Conservation (phyloP, 2,113 vertebrate genomes). For the Gymnorhina tibicen region DNA sequence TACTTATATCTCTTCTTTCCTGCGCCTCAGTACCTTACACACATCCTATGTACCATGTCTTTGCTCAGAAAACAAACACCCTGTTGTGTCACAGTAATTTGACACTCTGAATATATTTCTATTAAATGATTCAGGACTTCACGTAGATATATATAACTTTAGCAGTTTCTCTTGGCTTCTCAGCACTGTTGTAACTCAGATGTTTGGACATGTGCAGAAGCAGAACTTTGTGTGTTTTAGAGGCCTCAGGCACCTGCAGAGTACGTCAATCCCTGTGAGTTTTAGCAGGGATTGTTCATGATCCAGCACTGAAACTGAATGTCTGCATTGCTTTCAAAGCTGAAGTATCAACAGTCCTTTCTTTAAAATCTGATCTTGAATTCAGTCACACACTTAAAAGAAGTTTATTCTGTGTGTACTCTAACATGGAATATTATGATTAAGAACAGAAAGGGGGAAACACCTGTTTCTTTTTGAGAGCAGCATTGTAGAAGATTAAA, state of each 20-base stretch:
- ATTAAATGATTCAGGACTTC: background rate
- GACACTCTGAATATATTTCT: background rate
- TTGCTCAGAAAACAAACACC: background rate
- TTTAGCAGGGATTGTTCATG: background rate
- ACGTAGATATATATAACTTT: background rate
- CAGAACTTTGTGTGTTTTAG: background rate
- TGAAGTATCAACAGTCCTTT: background rate
- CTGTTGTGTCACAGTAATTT: background rate
- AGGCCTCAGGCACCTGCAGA: background rate
- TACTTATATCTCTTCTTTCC: background rate
- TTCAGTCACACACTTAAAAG: background rate
- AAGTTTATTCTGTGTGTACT: background rate
- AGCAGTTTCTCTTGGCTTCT: background rate
- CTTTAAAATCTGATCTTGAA: background rate
- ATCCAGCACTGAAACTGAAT: background rate
- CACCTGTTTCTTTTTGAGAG: background rate
- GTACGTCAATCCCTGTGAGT: too few relatives aligned
- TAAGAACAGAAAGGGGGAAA: background rate
- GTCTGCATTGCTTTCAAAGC: background rate
- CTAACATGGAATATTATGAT: background rate
- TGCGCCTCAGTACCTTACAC: background rate
- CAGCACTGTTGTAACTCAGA: background rate
- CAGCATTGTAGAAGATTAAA: background rate
- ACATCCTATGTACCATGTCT: background rate
- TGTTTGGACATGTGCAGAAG: background rate